Evolutionary conservation across 1,140 invertebrate species (phyloP).

Genomic region (Spodoptera litura): DNA sequence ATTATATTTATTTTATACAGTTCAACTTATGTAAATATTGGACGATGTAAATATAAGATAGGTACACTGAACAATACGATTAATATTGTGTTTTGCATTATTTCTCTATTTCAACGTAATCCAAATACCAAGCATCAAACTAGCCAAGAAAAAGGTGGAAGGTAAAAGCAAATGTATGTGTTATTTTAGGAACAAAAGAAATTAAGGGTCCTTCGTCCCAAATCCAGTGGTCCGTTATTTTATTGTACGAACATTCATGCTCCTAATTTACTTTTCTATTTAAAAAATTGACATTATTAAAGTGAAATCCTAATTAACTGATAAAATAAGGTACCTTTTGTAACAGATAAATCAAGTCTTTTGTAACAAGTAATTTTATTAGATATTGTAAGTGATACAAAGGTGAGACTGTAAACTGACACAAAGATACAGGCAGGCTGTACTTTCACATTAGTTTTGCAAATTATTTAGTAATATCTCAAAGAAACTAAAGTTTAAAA

Average conservation of each 20-base stretch:
- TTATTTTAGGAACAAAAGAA: slow-evolving; percentile 32
- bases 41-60: too few relatives aligned
- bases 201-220: neutral
- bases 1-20: too few relatives aligned
- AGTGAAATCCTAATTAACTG: neutral
- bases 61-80: too few relatives aligned
- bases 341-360: too few relatives aligned
- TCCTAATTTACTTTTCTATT: neutral
- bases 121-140: neutral
- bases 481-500: too few relatives aligned
- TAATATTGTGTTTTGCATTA: too few relatives aligned
- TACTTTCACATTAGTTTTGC: neutral
- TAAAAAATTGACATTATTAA: neutral
- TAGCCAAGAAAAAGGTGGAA: neutral
- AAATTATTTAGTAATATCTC: neutral
- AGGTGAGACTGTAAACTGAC: too few relatives aligned
- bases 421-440: neutral
- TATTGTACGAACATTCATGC: neutral
- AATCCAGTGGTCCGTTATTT: slow-evolving; percentile 1
- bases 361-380: too few relatives aligned
- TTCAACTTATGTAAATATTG: too few relatives aligned
- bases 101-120: neutral
- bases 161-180: slow-evolving; percentile 11
- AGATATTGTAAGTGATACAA: too few relatives aligned
- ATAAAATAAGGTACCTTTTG: too few relatives aligned